A percentile compares a stretch with the other conserved stretches of the same genome.
These are phyloP conservation scores for Euproctis similis DNA, from an alignment of 2,888 invertebrate species.

Conservation along the genomic window DNA sequence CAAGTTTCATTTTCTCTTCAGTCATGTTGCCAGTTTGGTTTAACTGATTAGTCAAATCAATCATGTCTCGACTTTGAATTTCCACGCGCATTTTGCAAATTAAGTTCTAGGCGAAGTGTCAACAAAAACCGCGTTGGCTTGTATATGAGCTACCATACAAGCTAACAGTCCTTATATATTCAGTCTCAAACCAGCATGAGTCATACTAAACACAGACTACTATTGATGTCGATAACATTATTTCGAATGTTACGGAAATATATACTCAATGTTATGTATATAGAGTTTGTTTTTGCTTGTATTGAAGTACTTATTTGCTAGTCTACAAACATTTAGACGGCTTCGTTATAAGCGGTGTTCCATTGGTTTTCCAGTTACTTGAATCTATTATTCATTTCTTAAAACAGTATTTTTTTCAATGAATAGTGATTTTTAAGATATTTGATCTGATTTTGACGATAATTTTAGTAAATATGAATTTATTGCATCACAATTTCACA, in stretches of 20 bases:
- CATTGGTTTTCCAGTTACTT: not conserved
- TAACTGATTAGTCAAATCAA: slow-evolving; percentile 13
- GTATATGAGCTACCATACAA: slow-evolving; percentile 18
- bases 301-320: slow-evolving; percentile 3
- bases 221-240: slow-evolving; percentile 7
- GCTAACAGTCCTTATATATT: slow-evolving; percentile 16
- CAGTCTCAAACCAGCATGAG: slow-evolving; percentile 11
- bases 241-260: not conserved
- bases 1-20: slow-evolving; percentile 22
- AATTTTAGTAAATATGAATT: not conserved
- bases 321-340: slow-evolving; percentile 8
- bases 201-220: slow-evolving; percentile 12
- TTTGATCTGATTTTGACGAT: not conserved
- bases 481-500: slow-evolving; percentile 21
- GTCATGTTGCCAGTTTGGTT: slow-evolving; percentile 9
- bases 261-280: not conserved
- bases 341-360: slow-evolving; percentile 5
- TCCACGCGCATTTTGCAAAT: slow-evolving; percentile 24
- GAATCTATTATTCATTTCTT: not conserved
- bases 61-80: slow-evolving; percentile 19
- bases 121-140: slow-evolving; percentile 14
- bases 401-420: too few relatives aligned
- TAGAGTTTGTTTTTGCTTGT: slow-evolving; percentile 4
- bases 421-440: too few relatives aligned
- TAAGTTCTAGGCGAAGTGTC: slow-evolving; percentile 7